These are phyloP conservation scores for Tetramorium bicarinatum DNA, from an alignment of 2,888 invertebrate species.

Conservation along the genomic window DNA sequence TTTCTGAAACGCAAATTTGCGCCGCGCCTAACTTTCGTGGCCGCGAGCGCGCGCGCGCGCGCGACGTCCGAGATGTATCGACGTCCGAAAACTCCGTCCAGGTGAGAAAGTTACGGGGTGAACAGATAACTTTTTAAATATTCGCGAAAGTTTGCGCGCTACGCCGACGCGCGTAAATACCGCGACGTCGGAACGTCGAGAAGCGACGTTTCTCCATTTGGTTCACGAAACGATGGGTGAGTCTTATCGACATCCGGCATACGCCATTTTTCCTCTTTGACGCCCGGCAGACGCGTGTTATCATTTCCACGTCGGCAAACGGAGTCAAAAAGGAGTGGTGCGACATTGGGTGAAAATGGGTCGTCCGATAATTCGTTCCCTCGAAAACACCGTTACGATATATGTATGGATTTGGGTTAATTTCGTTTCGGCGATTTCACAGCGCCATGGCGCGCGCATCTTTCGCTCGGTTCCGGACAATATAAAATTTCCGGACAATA, in stretches of 20 bases:
- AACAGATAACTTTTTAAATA: conserved; percentile 42
- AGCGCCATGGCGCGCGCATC: background rate
- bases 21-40: conserved; percentile 34
- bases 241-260: conserved; percentile 45
- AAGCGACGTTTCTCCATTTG: background rate
- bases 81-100: conserved; percentile 47
- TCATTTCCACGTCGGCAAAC: conserved; percentile 53
- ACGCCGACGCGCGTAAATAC: background rate
- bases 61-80: conserved; percentile 36
- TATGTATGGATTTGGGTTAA: conserved; percentile 56
- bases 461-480: background rate
- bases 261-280: conserved; percentile 50
- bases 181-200: background rate
- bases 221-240: background rate
- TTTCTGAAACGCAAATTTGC: conserved; percentile 49
- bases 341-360: conserved; percentile 50
- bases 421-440: conserved; percentile 31
- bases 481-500: background rate
- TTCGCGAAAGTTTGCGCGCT: conserved; percentile 20
- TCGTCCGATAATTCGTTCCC: conserved; percentile 52
- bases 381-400: conserved; percentile 52
- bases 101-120: conserved; percentile 41
- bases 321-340: conserved; percentile 39
- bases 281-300: conserved; percentile 23
- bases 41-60: conserved; percentile 3